Percentiles rank a stretch among this genome's conserved stretches.
Evolutionary conservation across 2,888 invertebrate genomes (phyloP).

Genomic region (Busseola fusca): DNA sequence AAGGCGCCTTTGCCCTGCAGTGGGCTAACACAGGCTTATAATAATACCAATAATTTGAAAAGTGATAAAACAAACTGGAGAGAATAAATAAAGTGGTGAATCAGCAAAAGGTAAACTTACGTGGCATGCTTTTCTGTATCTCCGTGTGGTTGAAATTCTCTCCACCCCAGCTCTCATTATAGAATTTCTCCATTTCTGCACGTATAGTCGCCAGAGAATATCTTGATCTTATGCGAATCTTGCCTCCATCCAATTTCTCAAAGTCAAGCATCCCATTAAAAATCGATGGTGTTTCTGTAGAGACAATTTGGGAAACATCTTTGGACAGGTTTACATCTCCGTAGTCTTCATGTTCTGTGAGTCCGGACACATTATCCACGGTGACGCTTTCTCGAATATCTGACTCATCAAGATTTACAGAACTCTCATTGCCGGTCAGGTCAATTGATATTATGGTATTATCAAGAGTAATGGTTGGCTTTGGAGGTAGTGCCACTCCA

Average conservation of each 20-base stretch:
- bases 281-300: slow-evolving; percentile 84
- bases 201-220: no score
- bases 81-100: neutral
- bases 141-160: no score
- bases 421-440: no score
- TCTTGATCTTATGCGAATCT: slow-evolving; percentile 80
- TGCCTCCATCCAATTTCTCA: slow-evolving; percentile 81
- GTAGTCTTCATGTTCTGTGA: slow-evolving; percentile 71
- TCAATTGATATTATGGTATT: no score
- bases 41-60: neutral
- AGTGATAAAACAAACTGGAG: neutral
- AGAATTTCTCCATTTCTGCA: no score
- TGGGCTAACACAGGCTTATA: neutral
- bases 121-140: slow-evolving; percentile 90
- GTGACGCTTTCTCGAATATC: slow-evolving; percentile 79
- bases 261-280: slow-evolving; percentile 83
- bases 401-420: no score
- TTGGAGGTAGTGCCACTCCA: no score
- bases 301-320: slow-evolving; percentile 75
- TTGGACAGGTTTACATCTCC: slow-evolving; percentile 61
- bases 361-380: slow-evolving; percentile 83
- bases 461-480: no score
- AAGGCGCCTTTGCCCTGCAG: neutral
- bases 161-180: no score
- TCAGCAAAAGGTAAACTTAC: slow-evolving; percentile 80